These are phyloP conservation scores for Meles meles DNA, from an alignment of 2,113 vertebrate species.

Conservation along the genomic window DNA sequence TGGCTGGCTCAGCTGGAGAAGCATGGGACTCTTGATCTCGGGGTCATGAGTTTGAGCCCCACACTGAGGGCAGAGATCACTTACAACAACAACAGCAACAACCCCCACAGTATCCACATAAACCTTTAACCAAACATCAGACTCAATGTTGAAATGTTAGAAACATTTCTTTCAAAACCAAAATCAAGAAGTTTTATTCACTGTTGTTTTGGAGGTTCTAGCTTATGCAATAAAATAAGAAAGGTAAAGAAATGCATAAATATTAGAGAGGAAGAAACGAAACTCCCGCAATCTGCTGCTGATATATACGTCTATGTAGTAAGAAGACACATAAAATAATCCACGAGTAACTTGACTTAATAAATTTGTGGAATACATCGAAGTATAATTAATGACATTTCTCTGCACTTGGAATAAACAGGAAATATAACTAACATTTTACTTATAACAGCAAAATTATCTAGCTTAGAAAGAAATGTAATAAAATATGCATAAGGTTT, in stretches of 20 bases:
- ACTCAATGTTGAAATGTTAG: background rate
- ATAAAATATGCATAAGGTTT: background rate
- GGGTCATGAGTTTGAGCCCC: background rate
- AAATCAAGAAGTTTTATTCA: background rate
- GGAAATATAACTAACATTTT: constrained; percentile 10
- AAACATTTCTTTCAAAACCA: background rate
- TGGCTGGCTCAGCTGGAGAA: background rate
- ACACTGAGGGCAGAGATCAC: background rate
- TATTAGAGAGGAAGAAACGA: background rate
- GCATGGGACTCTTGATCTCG: background rate
- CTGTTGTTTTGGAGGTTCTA: background rate
- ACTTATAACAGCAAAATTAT: background rate
- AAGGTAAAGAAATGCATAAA: constrained; percentile 11
- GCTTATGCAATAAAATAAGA: background rate
- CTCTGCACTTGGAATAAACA: background rate
- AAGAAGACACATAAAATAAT: background rate
- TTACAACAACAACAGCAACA: background rate
- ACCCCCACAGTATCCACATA: background rate
- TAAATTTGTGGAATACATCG: background rate
- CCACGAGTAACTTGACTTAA: background rate
- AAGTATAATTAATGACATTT: background rate
- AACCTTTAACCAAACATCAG: background rate
- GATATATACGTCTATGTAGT: background rate
- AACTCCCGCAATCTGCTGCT: background rate
- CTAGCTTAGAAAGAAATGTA: background rate